Evolutionary conservation across 1,140 invertebrate genomes (phyloP).

Genomic region (Aphaenogaster ashmeadi): DNA sequence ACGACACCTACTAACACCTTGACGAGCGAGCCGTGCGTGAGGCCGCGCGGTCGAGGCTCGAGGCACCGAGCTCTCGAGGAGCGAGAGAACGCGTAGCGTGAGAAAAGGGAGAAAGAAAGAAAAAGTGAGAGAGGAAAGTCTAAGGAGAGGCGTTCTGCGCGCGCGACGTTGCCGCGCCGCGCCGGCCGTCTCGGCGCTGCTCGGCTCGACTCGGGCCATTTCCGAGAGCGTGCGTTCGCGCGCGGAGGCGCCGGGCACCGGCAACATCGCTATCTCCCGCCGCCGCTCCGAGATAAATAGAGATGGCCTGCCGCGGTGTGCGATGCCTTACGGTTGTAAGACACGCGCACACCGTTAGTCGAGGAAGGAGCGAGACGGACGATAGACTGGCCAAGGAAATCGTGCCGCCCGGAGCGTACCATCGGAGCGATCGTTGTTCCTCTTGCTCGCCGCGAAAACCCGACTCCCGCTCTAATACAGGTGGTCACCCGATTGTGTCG

Average conservation of each 20-base stretch:
- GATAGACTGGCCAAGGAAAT: slow-evolving; percentile 73
- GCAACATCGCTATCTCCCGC: slow-evolving; percentile 64
- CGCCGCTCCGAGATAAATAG: slow-evolving; percentile 73
- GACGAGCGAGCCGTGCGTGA: slow-evolving; percentile 65
- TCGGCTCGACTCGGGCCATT: slow-evolving; percentile 54
- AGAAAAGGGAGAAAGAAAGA: slow-evolving; percentile 53
- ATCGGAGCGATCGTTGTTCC: slow-evolving; percentile 64
- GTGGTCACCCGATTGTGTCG: background rate
- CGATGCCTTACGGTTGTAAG: slow-evolving; percentile 51
- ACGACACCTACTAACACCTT: slow-evolving; percentile 76
- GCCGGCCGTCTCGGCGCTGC: background rate
- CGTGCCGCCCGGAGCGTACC: slow-evolving; percentile 68
- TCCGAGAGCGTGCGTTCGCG: slow-evolving; percentile 67
- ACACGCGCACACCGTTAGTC: slow-evolving; percentile 78
- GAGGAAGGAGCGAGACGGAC: slow-evolving; percentile 77
- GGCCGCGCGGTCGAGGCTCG: slow-evolving; percentile 58
- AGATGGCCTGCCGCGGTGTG: slow-evolving; percentile 70
- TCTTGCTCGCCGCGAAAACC: slow-evolving; percentile 63
- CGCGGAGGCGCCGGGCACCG: slow-evolving; percentile 35
- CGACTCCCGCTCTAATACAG: slow-evolving; percentile 9
- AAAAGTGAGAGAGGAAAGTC: slow-evolving; percentile 55
- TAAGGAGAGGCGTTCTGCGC: slow-evolving; percentile 41
- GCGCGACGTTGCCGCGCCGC: slow-evolving; percentile 63
- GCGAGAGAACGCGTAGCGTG: slow-evolving; percentile 15
- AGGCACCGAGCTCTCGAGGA: slow-evolving; percentile 30